Base-by-base conservation (phyloP, 2,113 vertebrate species). In the Odocoileus virginianus region DNA sequence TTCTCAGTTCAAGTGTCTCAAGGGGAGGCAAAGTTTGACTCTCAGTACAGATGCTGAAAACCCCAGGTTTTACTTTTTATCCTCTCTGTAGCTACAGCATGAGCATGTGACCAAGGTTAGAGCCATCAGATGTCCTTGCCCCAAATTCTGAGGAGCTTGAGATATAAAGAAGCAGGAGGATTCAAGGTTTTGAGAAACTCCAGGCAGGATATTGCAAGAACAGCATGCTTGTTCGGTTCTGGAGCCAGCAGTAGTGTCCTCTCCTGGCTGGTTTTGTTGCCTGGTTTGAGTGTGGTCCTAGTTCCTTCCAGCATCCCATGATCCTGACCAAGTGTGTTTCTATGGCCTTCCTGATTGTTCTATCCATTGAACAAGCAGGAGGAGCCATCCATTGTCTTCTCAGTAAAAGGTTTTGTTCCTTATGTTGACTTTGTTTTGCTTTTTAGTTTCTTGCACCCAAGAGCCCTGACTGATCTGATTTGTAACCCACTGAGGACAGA, bases 121-220 rank as follows among this genome's bases (percentile, higher is more conserved):
- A 36, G 23, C 30, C 78, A 45, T 54, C 16, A 23, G 50, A 61
- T 19, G 52, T n/a, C 57, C 60, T 61, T 50, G 5, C 52, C 14
- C 57, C 36, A 81, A 3, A 25, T 88, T 83, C 33, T 58, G 89
- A 81, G 45, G 57, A 89, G 16, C 55, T 71, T 55, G 19, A 19
- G 30, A 27, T 43, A 1, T 14, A 25, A 81, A 60, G 15, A 90
- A 90, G 9, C 11, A 21, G 17, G 33, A 33, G n/a, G 76, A 74
- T 60, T 52, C 17, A 2, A 3, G 5, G 28, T 47, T 76, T 54
- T 82, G 27, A n/a, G 78, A 28, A 87, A 7, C 28, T 79, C 54
- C 7, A 40, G 87, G 6, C 8, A 40, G 15, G 2, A 3, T 52
- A 76, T 36, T 61, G 2, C 2, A 7, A 3, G 1, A 6, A 7